Conservation (phyloP, 2,113 vertebrate species). For the Columba janthina region DNA sequence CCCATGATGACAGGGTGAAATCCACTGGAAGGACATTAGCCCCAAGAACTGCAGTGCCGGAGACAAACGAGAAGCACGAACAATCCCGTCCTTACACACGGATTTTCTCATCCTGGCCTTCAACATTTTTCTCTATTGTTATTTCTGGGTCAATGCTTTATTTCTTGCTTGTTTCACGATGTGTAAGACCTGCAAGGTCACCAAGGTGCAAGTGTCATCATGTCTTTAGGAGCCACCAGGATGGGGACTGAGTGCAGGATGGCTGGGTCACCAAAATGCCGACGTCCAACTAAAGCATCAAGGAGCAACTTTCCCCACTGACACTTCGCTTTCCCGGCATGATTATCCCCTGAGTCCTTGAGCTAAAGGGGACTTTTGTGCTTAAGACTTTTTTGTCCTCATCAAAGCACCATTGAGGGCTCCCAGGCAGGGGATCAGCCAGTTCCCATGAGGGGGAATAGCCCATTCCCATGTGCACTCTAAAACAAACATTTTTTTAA, state of each 20-base stretch:
- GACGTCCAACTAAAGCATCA: background rate
- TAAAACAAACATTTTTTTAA: background rate
- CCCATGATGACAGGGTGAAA: background rate
- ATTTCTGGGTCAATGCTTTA: background rate
- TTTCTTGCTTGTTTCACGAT: background rate
- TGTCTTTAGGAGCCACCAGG: background rate
- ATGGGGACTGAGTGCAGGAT: accelerated
- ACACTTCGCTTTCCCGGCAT: background rate
- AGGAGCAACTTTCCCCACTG: background rate
- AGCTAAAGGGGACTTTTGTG: background rate
- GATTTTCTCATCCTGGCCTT: background rate
- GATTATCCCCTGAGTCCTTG: background rate
- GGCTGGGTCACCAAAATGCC: background rate
- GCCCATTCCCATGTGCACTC: background rate
- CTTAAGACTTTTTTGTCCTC: background rate
- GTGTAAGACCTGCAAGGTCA: background rate
- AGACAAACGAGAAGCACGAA: background rate
- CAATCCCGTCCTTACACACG: background rate
- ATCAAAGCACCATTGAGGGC: background rate
- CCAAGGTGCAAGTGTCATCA: background rate
- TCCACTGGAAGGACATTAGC: background rate
- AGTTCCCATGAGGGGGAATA: background rate
- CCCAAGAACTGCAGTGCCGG: background rate
- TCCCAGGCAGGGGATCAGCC: background rate
- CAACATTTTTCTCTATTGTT: background rate